Conservation (phyloP, 2,113 vertebrate genomes). For the Syrmaticus mikado region DNA sequence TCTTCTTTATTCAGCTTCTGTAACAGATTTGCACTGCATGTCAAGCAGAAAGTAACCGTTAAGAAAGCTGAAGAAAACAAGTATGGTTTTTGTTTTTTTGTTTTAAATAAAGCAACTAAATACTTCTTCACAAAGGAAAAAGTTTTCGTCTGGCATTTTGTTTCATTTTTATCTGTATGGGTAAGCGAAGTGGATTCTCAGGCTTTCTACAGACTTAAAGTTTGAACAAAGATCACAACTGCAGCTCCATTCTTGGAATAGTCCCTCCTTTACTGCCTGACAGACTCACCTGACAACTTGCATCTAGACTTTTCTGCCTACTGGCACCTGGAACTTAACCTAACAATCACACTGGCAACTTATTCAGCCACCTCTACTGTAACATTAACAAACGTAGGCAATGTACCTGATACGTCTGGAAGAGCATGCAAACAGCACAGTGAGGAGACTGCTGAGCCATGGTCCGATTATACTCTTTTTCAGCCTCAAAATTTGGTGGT, state of each 20-base stretch:
- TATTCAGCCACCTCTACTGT: neutral
- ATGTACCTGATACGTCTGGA: constrained; percentile 89
- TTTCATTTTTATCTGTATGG: neutral
- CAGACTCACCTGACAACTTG: neutral
- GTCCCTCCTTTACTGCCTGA: neutral
- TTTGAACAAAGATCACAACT: constrained; percentile 21
- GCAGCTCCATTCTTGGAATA: neutral
- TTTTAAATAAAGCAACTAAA: neutral
- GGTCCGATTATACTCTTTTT: constrained; percentile 89
- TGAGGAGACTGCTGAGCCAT: constrained; percentile 89
- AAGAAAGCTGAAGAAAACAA: neutral
- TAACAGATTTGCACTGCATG: neutral
- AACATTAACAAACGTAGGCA: neutral
- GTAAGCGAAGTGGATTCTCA: neutral
- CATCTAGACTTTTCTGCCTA: neutral
- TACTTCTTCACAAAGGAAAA: neutral
- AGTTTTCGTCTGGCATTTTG: neutral
- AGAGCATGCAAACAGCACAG: constrained; percentile 94
- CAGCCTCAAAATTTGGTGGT: constrained; percentile 86
- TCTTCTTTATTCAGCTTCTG: neutral
- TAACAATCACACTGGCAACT: neutral
- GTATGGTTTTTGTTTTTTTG: neutral
- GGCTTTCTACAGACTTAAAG: neutral
- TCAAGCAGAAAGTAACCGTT: neutral
- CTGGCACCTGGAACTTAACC: neutral